These are phyloP conservation scores for Tokudaia tokunoshimensis DNA, from an alignment of 2,797 vertebrate genomes.

Conservation along the genomic window DNA sequence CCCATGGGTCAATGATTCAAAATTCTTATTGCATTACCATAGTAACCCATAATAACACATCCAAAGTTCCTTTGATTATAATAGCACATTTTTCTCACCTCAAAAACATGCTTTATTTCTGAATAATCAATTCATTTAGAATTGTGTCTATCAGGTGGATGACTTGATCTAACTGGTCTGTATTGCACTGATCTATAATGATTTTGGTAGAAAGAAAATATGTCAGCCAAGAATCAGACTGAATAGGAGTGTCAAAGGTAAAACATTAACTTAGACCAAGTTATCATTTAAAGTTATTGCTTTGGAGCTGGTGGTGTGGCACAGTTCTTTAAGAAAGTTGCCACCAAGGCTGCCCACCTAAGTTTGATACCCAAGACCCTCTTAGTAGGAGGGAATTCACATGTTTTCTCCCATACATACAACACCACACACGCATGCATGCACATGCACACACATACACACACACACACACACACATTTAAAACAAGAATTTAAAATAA, in stretches of 20 bases:
- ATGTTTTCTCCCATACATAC: not conserved
- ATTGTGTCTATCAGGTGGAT: not conserved
- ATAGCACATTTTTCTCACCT: conserved; percentile 7
- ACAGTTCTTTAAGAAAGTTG: not conserved
- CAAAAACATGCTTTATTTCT: not conserved
- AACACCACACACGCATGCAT: not conserved
- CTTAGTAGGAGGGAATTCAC: not conserved
- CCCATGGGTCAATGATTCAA: not conserved
- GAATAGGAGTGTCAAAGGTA: not conserved
- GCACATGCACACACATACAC: not conserved
- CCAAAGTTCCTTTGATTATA: not conserved
- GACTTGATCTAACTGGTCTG: not conserved
- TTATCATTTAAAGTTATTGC: not conserved
- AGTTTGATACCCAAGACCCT: not conserved
- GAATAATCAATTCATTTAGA: conserved; percentile 30
- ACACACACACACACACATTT: not conserved
- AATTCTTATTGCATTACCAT: not conserved
- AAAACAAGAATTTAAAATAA: not conserved
- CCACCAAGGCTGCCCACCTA: not conserved
- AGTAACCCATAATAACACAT: not conserved
- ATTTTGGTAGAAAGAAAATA: not conserved
- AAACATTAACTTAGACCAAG: not conserved
- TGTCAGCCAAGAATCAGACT: not conserved
- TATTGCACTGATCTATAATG: not conserved
- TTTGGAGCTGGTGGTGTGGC: not conserved